Base-by-base conservation (phyloP, 1,140 invertebrate genomes). In the Maconellicoccus hirsutus region DNA sequence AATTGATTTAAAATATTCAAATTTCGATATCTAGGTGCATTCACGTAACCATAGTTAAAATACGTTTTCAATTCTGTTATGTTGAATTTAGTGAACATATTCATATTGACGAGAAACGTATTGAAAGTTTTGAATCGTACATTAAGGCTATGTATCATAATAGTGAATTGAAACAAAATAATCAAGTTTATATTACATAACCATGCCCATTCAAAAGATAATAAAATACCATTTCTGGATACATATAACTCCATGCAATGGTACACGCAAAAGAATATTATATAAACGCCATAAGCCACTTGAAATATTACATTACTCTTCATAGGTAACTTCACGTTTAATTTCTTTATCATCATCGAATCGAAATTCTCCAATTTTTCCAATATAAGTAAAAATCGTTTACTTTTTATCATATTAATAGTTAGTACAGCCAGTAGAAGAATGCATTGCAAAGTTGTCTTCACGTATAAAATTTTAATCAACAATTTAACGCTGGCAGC, bases 381-480 rank as follows among this genome's bases (percentile, higher is more conserved):
- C 22, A 26, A 66, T 14, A 66, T 25, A 16, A 10, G 61, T 19
- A 66, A 12, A 25, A 66, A 66, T 26, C 19, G 8, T 23, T 26
- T 23, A 16, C 61, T 25, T 26, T 66, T 66, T 10, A 66, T 66
- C 61, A 66, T 23, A 26, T 66, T 66, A 4, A 66, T 26, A 16
- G 19, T 25, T 2, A 66, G 61, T 16, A 66, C 25, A 4, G 61
- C 21, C 22, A 66, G 10, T 22, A 66, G 4, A 10, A 66, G 22
- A 4, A 66, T 26, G 61, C 61, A 66, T 26, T 26, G 61, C 61
- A 66, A 16, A 12, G 61, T 23, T 1, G 22, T 25, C 61, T 66
- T 26, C 61, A 66, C 61, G 61, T 66, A 66, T 25, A 66, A 10
- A 19, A 66, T 66, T 66, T 66, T 66, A 12, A 25, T 66, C 10